A percentile compares a stretch with the other conserved stretches of the same genome.
These are phyloP conservation scores for Cryptus armator DNA, from an alignment of 2,888 invertebrate genomes.

Conservation along the genomic window DNA sequence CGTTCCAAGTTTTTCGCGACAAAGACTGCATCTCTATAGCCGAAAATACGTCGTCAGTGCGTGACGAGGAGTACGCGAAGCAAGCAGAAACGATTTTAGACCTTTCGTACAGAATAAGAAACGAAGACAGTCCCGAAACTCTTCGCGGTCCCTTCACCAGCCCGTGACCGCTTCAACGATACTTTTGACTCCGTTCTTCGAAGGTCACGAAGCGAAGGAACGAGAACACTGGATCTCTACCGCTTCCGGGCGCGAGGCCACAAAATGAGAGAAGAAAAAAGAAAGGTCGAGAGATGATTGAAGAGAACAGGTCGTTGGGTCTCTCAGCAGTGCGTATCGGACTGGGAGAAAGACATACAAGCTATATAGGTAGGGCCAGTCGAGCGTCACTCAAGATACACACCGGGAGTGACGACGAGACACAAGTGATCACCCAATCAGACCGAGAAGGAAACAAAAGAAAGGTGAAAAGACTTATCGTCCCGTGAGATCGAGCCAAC, in stretches of 20 bases:
- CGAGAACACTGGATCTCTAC: constrained; percentile 26
- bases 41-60: constrained; percentile 49
- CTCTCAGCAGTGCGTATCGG: constrained; percentile 56
- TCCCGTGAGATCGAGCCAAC: constrained; percentile 78
- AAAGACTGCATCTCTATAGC: neutral
- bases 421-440: constrained; percentile 80
- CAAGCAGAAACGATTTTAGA: constrained; percentile 10
- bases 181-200: constrained; percentile 28
- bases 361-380: constrained; percentile 27
- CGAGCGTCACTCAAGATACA: constrained; percentile 48
- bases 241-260: constrained; percentile 41
- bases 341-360: constrained; percentile 59
- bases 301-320: constrained; percentile 68
- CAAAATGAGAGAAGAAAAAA: constrained; percentile 13
- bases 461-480: constrained; percentile 84
- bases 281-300: constrained; percentile 51
- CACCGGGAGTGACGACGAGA: constrained; percentile 69
- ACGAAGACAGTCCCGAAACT: neutral
- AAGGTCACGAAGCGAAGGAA: constrained; percentile 55
- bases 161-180: constrained; percentile 16
- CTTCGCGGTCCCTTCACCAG: constrained; percentile 4
- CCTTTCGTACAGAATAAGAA: neutral
- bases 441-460: constrained; percentile 85
- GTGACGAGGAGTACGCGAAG: constrained; percentile 52
- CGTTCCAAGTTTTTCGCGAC: neutral